Evolutionary conservation across 2,113 vertebrate species (phyloP), one percentile per base, ranked within the genome.

Genomic region (Vulpes lagopus): DNA sequence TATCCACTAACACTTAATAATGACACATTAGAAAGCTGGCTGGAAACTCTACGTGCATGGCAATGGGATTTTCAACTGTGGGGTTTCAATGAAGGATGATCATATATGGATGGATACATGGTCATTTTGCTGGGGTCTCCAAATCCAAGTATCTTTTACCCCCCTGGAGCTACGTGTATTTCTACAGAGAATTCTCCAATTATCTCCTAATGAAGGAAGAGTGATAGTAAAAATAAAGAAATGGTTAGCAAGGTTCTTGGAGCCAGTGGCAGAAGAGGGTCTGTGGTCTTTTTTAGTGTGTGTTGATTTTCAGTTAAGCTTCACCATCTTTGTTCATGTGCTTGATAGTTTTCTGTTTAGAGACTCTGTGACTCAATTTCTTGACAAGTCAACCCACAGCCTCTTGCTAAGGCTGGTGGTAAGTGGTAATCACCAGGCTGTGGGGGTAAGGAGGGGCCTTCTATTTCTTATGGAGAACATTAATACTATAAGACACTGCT

Each of bases 1-100:
- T 67, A 71, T 71, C 22, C 73, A 59, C 38, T 95, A 60, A 89
- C 23, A 95, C 30, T 85, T 92, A 94, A 80, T 8, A 92, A 59
- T 30, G 35, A 25, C 81, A 38, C 59, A 91, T 67, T 87, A 69
- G 85, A 74, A 86, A 64, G 32, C 73, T 90, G 53, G 55, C 38
- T 49, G 23, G 55, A 64, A 90, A n/a, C 35, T 91, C 27, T 78
- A 9, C 53, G 15, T 81, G 20, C 59, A 87, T 65, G 57, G 38
- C 16, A 85, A 62, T 55, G 3, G 38, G 49, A 17, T 64, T 89
- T 84, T 76, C 43, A 81, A 80, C 20, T 60, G 57, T 2, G 59
- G 35, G 20, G 9, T 49, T 92, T 96, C 89, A 89, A 17, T 49
- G 23, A 14, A 69, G 88, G 57, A 88, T 92, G 57, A 91, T 60